A percentile compares a stretch with the other conserved stretches of the same genome.
Evolutionary conservation across 2,113 vertebrate species (phyloP).

Genomic region (Danio rerio): GRCz12tu NC_133198.1:11453001-11453500

Average conservation of each 20-base stretch:
- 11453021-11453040: conserved; percentile 15
- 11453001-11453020: background rate
- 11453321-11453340: conserved; percentile 1
- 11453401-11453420: too few species aligned
- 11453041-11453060: background rate
- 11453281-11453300: conserved; percentile 5
- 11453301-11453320: background rate
- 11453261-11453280: conserved; percentile 23
- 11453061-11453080: conserved; percentile 11
- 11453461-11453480: too few species aligned
- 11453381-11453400: too few species aligned
- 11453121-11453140: conserved; percentile 29
- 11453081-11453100: conserved; percentile 36
- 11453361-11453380: too few species aligned
- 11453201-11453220: conserved; percentile 43
- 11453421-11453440: too few species aligned
- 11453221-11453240: background rate
- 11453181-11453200: conserved; percentile 23
- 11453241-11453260: conserved; percentile 23
- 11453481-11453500: too few species aligned
- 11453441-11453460: too few species aligned
- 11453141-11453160: conserved; percentile 33
- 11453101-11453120: conserved; percentile 20
- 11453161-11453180: conserved; percentile 37
- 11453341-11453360: background rate